Percentiles rank a stretch among this genome's conserved stretches.
Conservation (phyloP, 2,888 invertebrate species). For the Mantis religiosa region DNA sequence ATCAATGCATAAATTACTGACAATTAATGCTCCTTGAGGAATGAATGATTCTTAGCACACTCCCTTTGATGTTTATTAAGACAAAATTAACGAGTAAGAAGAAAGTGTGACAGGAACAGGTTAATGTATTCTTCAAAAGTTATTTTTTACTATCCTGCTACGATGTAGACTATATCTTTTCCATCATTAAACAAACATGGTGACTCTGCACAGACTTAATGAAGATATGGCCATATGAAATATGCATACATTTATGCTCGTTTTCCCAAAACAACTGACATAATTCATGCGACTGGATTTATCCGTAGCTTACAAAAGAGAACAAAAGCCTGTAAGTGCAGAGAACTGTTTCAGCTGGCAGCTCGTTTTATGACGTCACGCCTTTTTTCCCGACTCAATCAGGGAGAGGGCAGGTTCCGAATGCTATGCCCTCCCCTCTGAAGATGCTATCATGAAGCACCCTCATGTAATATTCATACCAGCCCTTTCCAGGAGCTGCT, state of each 20-base stretch:
- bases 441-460: slow-evolving; percentile 24
- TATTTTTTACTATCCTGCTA: not conserved
- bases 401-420: not conserved
- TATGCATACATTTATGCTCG: not conserved
- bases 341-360: not conserved
- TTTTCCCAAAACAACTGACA: not conserved
- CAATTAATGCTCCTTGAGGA: too few relatives aligned
- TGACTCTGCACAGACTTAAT: not conserved
- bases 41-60: too few relatives aligned
- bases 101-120: too few relatives aligned
- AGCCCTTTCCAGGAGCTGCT: not conserved
- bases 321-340: not conserved
- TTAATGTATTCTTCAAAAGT: not conserved
- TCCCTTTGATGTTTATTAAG: too few relatives aligned
- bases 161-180: not conserved
- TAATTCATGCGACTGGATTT: not conserved
- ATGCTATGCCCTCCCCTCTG: not conserved
- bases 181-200: not conserved
- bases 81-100: too few relatives aligned
- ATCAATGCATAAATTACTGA: too few relatives aligned
- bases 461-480: slow-evolving; percentile 27
- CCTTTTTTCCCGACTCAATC: not conserved
- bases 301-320: not conserved
- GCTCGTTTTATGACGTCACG: not conserved
- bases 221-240: not conserved